phyloP scores from a whole-genome alignment of 2,113 vertebrate genomes.

The Oenanthe melanoleuca region DNA sequence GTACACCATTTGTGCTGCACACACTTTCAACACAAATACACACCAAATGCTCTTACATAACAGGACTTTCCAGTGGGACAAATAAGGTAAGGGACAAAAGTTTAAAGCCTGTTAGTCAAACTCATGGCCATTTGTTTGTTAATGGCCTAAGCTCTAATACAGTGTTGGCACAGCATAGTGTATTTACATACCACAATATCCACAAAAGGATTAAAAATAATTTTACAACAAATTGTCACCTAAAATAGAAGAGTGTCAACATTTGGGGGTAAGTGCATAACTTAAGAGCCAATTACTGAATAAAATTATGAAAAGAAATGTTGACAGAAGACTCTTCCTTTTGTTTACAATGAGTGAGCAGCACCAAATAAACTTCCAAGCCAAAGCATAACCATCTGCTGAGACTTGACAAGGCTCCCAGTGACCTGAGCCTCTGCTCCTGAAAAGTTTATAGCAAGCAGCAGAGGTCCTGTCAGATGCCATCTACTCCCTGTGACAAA shows the following conservation, averaged over 20 bases:
- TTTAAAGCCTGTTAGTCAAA: not conserved
- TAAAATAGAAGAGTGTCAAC: not conserved
- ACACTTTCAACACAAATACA: not conserved
- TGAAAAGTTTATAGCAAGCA: not conserved
- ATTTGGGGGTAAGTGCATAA: not conserved
- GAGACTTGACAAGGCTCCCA: not conserved
- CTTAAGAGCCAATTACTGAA: not conserved
- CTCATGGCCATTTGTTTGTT: not conserved
- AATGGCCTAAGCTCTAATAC: not conserved
- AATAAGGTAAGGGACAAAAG: not conserved
- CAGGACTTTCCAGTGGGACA: not conserved
- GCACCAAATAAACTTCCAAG: not conserved
- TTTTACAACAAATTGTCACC: not conserved
- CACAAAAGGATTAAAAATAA: not conserved
- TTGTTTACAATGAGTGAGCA: not conserved
- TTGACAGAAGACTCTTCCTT: not conserved
- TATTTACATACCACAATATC: not conserved
- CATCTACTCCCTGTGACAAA: not conserved
- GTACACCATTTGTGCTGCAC: not conserved
- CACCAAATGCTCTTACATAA: not conserved
- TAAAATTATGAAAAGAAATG: not conserved
- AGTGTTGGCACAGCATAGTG: not conserved
- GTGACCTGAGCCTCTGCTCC: not conserved
- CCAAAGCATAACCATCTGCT: not conserved
- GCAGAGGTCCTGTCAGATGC: not conserved